Conservation (phyloP, 2,797 vertebrate genomes). For the Falco cherrug region DNA sequence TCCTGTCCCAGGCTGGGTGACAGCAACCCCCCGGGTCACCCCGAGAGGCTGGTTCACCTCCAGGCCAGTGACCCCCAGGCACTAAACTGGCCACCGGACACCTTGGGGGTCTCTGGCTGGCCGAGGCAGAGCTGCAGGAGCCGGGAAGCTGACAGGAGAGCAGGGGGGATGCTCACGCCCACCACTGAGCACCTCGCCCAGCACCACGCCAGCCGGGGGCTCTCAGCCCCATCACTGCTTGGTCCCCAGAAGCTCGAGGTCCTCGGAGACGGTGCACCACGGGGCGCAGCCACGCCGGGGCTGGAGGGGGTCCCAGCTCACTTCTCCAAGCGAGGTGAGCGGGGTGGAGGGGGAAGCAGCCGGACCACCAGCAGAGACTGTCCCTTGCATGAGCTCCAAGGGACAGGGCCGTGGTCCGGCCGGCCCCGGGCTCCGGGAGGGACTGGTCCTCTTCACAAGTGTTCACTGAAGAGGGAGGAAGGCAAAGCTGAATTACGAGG, state of each 20-base stretch:
- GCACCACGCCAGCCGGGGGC: rapidly evolving
- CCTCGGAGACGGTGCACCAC: rapidly evolving
- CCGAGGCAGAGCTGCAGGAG: background rate
- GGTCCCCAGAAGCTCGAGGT: background rate
- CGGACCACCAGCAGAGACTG: background rate
- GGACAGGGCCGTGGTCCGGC: conserved; percentile 9
- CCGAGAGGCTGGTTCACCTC: too few species aligned
- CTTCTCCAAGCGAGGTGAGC: background rate
- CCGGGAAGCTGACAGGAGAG: background rate
- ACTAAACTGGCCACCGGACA: rapidly evolving
- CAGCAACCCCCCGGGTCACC: too few species aligned
- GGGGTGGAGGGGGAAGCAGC: background rate
- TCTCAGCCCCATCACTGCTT: background rate
- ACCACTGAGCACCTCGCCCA: background rate
- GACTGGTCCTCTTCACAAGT: conserved; percentile 51
- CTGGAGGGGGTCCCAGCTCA: background rate
- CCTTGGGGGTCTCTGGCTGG: background rate
- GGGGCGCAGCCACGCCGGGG: background rate
- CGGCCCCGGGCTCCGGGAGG: background rate
- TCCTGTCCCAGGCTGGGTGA: rapidly evolving
- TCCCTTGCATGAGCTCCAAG: background rate
- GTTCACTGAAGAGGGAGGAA: conserved; percentile 16
- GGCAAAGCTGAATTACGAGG: background rate
- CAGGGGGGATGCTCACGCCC: background rate
- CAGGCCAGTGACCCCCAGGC: background rate